Evolutionary conservation across 2,113 vertebrate genomes (phyloP).

Genomic region (human): DNA sequence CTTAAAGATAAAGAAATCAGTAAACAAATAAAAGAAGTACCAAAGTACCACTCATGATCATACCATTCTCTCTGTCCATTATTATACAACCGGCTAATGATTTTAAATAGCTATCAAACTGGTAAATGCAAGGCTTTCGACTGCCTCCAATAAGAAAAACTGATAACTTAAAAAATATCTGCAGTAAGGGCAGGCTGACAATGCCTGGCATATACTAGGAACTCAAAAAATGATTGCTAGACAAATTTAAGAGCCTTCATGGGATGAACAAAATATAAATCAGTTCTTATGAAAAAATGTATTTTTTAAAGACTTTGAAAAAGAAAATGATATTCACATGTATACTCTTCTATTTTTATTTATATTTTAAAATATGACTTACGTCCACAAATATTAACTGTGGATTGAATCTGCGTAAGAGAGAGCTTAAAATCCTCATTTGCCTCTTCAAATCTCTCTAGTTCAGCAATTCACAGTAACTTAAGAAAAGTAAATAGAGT

Average conservation of each 20-base stretch:
- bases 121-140: constrained; percentile 36
- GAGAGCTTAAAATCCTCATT: constrained; percentile 9
- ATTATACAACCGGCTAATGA: not conserved
- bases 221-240: not conserved
- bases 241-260: not conserved
- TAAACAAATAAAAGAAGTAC: constrained; percentile 30
- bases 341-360: not conserved
- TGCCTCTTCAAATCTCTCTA: constrained; percentile 18
- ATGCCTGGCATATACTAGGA: not conserved
- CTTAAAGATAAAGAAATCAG: not conserved
- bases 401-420: not conserved
- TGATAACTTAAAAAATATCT: not conserved
- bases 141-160: not conserved
- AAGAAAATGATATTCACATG: not conserved
- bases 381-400: constrained; percentile 29
- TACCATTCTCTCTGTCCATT: not conserved
- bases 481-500: constrained; percentile 16
- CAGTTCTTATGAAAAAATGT: not conserved
- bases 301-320: not conserved
- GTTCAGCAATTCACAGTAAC: not conserved
- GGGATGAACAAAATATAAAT: not conserved
- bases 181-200: not conserved
- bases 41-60: not conserved
- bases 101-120: not conserved
- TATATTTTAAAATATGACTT: constrained; percentile 36